Conservation (phyloP, 2,797 vertebrate genomes). For the Neomorphus geoffroyi region DNA sequence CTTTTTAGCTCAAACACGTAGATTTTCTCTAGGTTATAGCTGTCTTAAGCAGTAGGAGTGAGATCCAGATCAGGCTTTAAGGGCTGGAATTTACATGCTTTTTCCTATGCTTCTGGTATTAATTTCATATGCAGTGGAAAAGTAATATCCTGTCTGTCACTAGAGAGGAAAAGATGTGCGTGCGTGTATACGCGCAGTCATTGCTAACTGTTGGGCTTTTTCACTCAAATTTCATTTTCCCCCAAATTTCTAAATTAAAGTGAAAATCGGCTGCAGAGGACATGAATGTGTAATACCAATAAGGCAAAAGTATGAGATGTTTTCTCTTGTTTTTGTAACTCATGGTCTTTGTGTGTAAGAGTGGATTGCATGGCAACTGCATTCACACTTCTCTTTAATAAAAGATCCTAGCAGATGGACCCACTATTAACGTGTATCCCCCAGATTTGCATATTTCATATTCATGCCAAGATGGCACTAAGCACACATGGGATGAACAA, state of each 20-base stretch:
- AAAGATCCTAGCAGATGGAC: conserved; percentile 77
- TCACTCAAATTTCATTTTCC: neutral
- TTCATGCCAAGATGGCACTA: conserved; percentile 67
- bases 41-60: neutral
- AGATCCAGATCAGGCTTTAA: conserved; percentile 23
- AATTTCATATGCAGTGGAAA: conserved; percentile 50
- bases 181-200: neutral
- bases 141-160: conserved; percentile 48
- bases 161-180: conserved; percentile 49
- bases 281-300: neutral
- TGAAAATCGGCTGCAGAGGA: neutral
- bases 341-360: conserved; percentile 68
- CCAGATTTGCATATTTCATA: conserved; percentile 67
- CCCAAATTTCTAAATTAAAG: conserved; percentile 10
- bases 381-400: conserved; percentile 76
- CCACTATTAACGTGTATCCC: conserved; percentile 72
- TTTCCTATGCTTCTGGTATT: conserved; percentile 21
- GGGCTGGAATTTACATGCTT: conserved; percentile 19
- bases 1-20: neutral
- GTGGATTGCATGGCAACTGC: conserved; percentile 78
- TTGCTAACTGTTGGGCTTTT: neutral
- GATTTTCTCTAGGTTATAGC: neutral
- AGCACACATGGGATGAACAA: conserved; percentile 35
- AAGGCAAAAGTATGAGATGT: conserved; percentile 42
- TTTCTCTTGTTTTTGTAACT: conserved; percentile 51